phyloP scores from a whole-genome alignment of 2,797 vertebrate species.

The Glyptemys insculpta region DNA sequence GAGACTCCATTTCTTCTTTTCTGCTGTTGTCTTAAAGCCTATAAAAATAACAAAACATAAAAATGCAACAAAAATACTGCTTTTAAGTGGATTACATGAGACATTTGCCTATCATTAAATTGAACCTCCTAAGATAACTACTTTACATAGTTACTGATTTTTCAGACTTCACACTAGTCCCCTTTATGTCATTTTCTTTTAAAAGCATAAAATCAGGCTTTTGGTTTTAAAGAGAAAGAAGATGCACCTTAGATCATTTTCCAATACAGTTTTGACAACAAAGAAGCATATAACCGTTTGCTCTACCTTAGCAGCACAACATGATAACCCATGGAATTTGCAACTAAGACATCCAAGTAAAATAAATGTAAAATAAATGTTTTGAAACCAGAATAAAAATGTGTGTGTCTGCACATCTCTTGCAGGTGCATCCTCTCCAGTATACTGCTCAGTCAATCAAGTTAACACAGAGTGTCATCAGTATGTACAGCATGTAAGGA shows the following conservation, averaged over 20 bases:
- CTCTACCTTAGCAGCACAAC: conserved; percentile 79
- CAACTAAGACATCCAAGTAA: conserved; percentile 74
- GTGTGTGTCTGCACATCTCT: conserved; percentile 82
- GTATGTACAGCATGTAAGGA: conserved; percentile 87
- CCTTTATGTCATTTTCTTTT: conserved; percentile 73
- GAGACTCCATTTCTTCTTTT: conserved; percentile 91
- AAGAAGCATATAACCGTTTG: conserved; percentile 76
- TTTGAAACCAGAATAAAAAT: conserved; percentile 81
- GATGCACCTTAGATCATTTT: conserved; percentile 75
- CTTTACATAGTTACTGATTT: conserved; percentile 72
- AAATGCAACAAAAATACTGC: conserved; percentile 72
- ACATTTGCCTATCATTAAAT: conserved; percentile 65
- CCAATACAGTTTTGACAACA: conserved; percentile 79
- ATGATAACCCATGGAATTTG: conserved; percentile 74
- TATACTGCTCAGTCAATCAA: conserved; percentile 85
- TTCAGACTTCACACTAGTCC: conserved; percentile 63
- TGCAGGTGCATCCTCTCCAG: conserved; percentile 84
- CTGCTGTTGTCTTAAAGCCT: conserved; percentile 90
- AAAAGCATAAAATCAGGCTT: conserved; percentile 71
- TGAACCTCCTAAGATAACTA: conserved; percentile 66
- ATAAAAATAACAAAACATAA: conserved; percentile 83
- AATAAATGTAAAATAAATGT: conserved; percentile 78
- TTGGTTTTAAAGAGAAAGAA: conserved; percentile 68
- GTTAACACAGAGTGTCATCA: conserved; percentile 88
- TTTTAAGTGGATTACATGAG: conserved; percentile 74